These are phyloP conservation scores for Nephrocerus scutellatus DNA, from an alignment of 2,888 invertebrate genomes.

Conservation along the genomic window DNA sequence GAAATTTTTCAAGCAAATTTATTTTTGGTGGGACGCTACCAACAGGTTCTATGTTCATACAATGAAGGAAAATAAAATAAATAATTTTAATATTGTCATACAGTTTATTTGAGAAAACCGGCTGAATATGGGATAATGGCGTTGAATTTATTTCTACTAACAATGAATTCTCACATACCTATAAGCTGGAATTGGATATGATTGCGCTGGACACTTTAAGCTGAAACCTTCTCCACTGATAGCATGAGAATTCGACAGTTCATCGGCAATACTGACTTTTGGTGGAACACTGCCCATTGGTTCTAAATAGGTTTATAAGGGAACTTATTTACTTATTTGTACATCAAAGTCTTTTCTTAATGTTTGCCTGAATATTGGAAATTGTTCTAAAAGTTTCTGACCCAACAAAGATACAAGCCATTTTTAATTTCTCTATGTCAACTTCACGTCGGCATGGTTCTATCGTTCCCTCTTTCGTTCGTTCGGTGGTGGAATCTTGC, in stretches of 20 bases:
- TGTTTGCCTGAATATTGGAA: neutral
- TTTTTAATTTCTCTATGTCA: too few species aligned
- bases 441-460: too few species aligned
- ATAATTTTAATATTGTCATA: neutral
- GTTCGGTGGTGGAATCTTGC: too few species aligned
- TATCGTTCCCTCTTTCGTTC: too few species aligned
- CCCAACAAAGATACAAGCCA: slow-evolving; percentile 5
- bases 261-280: slow-evolving; percentile 54
- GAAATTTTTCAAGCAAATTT: slow-evolving; percentile 58
- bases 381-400: neutral
- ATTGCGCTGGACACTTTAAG: slow-evolving; percentile 67
- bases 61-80: neutral
- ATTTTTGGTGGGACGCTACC: slow-evolving; percentile 57
- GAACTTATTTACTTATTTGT: neutral
- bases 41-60: slow-evolving; percentile 46
- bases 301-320: slow-evolving; percentile 30
- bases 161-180: slow-evolving; percentile 61
- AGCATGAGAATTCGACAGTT: slow-evolving; percentile 35
- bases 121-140: slow-evolving; percentile 35
- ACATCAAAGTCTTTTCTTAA: neutral
- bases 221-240: slow-evolving; percentile 49
- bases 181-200: slow-evolving; percentile 66
- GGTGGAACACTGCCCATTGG: slow-evolving; percentile 57
- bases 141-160: too few species aligned
- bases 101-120: slow-evolving; percentile 14